Base-by-base conservation (phyloP, 1,140 invertebrate genomes). In the Ceratina australensis region DNA sequence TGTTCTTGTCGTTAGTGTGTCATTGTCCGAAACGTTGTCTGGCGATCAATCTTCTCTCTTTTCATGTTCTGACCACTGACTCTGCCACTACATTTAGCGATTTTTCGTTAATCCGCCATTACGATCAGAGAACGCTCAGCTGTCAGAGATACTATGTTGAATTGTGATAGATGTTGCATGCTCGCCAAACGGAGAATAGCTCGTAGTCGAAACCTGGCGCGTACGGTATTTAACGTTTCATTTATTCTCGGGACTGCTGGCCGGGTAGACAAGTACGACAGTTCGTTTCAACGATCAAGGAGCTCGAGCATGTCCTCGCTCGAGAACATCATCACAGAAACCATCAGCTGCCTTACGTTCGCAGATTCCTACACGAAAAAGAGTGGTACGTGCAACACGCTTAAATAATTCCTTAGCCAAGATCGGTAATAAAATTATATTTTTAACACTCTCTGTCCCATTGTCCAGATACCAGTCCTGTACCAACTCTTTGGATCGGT, bases 231-330 rank as follows among this genome's bases (percentile, higher is more conserved):
- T 90, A 89, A 90, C 88, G 82, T 82, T 85, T 50, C 22, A 81
- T 91, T 87, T 89, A 83, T 84, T 90, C 91, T 90, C 90, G 80
- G 90, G 89, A 93, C 90, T 93, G 95, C 94, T 94, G 95, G 95
- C 92, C 95, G 94, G 89, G 93, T 94, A 98, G 98, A 99, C 94
- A 98, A 98, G 94, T 94, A 97, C 93, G 98, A 99, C 93, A 97
- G 95, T 91, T 97, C 97, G 86, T 99, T 99, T 93, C 98, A 98
- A 89, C 95, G 98, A 91, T 99, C 98, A 86, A 95, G 98, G 88
- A 98, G 97, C 91, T 98, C 97, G 90, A 98, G 97, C 93, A 98
- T 98, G 95, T 98, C 97, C 82, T 99, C 98, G 92, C 94, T 99
- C 89, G 98, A 99, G 93, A 98, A 98, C 94, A 98, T 98, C 92